These are phyloP conservation scores for Leptatherina wallacei DNA, from an alignment of 2,797 vertebrate species.

Conservation along the genomic window DNA sequence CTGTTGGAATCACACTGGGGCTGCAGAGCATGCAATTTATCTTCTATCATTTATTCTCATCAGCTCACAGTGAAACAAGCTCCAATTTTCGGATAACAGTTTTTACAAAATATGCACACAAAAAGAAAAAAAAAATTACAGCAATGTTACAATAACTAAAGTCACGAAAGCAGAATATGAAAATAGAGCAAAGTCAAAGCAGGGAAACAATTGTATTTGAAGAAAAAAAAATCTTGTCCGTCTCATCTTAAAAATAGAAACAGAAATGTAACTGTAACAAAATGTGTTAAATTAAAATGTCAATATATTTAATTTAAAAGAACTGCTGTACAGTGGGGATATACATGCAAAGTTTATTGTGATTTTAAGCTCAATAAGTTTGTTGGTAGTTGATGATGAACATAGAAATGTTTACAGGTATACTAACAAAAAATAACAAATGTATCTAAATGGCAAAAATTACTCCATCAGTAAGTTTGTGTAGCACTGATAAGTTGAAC, in stretches of 20 bases:
- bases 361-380: no score
- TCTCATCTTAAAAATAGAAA: no score
- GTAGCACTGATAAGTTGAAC: background rate
- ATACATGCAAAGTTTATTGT: no score
- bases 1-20: constrained; percentile 49
- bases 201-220: no score
- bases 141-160: constrained; percentile 3
- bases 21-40: constrained; percentile 56
- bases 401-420: no score
- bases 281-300: no score
- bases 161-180: background rate
- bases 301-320: no score
- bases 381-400: no score
- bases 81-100: constrained; percentile 22
- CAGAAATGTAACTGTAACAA: background rate
- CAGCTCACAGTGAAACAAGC: constrained; percentile 33
- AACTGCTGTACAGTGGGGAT: no score
- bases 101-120: constrained; percentile 38
- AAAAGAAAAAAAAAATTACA: constrained; percentile 1
- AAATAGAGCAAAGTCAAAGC: background rate
- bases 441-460: background rate
- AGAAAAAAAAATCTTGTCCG: no score
- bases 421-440: no score
- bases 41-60: constrained; percentile 44
- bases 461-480: background rate